phyloP scores from a whole-genome alignment of 2,113 vertebrate species.

The Phylloscopus trochiloides region DNA sequence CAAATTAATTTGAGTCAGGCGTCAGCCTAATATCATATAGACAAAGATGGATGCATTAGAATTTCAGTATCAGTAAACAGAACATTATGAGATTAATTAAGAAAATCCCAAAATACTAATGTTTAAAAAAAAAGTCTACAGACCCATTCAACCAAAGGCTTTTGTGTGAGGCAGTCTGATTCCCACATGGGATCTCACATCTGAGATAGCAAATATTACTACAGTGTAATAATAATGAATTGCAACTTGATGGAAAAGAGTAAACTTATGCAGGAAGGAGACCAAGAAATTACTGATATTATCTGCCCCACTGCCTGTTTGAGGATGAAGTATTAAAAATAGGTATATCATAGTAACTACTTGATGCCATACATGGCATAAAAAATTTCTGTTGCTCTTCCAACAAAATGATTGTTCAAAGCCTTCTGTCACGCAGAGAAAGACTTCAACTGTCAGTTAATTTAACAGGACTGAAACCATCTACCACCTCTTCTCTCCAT shows the following conservation, averaged over 20 bases:
- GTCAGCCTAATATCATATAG: neutral
- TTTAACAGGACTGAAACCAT: neutral
- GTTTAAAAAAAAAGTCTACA: neutral
- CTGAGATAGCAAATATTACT: conserved; percentile 10
- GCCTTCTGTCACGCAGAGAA: neutral
- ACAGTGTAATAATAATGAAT: neutral
- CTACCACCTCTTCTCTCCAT: neutral
- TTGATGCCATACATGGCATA: neutral
- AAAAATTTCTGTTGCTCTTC: neutral
- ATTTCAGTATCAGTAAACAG: neutral
- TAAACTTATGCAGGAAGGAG: neutral
- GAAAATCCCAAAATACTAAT: neutral
- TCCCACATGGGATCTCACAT: neutral
- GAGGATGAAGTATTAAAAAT: neutral
- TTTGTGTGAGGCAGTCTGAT: neutral
- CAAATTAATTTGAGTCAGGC: conserved; percentile 6
- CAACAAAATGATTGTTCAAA: neutral
- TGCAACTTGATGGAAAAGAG: neutral
- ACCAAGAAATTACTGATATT: conserved; percentile 36
- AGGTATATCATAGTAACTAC: neutral
- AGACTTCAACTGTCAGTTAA: neutral
- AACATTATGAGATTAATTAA: conserved; percentile 15
- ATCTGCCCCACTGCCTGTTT: neutral
- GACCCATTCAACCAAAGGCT: neutral
- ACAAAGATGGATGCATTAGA: neutral